Percentiles rank a stretch among this genome's conserved stretches.
These are phyloP conservation scores for Notamacropus eugenii DNA, from an alignment of 2,797 vertebrate genomes.

Conservation along the genomic window DNA sequence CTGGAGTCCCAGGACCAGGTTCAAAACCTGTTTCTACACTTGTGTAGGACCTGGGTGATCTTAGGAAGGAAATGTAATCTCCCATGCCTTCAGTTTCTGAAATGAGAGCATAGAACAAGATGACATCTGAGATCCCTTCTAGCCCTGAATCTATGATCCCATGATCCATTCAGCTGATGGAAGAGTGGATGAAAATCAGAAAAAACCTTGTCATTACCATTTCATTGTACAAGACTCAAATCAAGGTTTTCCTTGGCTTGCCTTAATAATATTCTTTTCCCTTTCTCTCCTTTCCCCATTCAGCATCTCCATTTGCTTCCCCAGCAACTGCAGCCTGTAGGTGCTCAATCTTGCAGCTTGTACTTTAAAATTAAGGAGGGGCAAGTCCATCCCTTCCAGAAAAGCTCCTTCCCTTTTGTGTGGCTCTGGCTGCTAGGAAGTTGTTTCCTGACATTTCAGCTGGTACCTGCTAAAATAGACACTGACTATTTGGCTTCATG, in stretches of 20 bases:
- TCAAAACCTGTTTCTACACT: background rate
- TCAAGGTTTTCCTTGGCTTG: background rate
- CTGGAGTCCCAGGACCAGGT: background rate
- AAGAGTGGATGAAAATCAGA: background rate
- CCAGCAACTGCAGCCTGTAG: background rate
- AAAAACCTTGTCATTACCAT: background rate
- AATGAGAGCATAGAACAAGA: background rate
- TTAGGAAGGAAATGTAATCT: background rate
- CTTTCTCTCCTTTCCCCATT: slow-evolving; percentile 12
- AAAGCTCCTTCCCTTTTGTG: background rate
- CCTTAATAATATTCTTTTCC: background rate
- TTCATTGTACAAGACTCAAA: slow-evolving; percentile 3
- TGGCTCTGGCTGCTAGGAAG: background rate
- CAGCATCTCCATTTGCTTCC: slow-evolving; percentile 24
- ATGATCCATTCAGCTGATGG: background rate
- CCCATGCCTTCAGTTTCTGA: background rate
- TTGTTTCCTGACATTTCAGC: background rate
- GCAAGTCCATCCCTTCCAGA: background rate
- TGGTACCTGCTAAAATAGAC: background rate
- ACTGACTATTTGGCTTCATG: background rate
- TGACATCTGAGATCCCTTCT: background rate
- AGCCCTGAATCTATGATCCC: background rate
- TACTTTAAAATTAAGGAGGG: background rate
- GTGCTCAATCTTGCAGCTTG: background rate
- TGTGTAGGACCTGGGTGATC: background rate